Base-by-base conservation (phyloP, 2,888 invertebrate genomes). In the Argynnis bischoffii region DNA sequence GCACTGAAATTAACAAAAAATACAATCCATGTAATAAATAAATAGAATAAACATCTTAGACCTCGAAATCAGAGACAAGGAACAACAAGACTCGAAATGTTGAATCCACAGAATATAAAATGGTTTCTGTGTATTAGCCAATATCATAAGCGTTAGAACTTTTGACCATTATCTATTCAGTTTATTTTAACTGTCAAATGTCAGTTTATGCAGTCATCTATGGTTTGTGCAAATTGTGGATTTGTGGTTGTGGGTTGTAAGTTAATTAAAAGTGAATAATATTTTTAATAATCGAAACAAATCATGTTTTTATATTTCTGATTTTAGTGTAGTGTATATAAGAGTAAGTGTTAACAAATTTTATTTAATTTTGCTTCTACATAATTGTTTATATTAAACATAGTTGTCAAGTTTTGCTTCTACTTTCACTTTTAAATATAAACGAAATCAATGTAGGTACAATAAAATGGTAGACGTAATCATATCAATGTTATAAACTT, bases 361-460 rank as follows among this genome's bases (percentile, higher is more conserved):
- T 8, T 53, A 51, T 35, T 15, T 56, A 35, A 6, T 18, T 54
- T n/a, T 26, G 11, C 11, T 31, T 66, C 51, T 55, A 55, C 8
- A 18, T 55, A 50, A 56, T 69, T 67, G 64, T 67, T 67, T 68
- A 64, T 64, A 61, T 35, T 66, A 63, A 65, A 67, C 69, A 67
- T 67, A 70, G 57, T 73, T 73, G 74, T 71, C 74, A 75, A 75
- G 67, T 72, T 75, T 75, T 74, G 31, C 55, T 54, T 73, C 53
- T 73, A 76, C 77, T 77, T 77, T 77, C 77, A 77, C 77, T 77
- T 77, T 77, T 74, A 70, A 69, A 70, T 66, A 63, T 72, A 56
- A 57, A 70, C 55, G 69, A 69, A 64, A 72, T 69, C 61, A 69
- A 55, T 67, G 66, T n/a, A n/a, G n/a, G n/a, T 72, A 69, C 63